Conservation (phyloP, 1,140 invertebrate species). For the Drosophila nigromelanica region DNA sequence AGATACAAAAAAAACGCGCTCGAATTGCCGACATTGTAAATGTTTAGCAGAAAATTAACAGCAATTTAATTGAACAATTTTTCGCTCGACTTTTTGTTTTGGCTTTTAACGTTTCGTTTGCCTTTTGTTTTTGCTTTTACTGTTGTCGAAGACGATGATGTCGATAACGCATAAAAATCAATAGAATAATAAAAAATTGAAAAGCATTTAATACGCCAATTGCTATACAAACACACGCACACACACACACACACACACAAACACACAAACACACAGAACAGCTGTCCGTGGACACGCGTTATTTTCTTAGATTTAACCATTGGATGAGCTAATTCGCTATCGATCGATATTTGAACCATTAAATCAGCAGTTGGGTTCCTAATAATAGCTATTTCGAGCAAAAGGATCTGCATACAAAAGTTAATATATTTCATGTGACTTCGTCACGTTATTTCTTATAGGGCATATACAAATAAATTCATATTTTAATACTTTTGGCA, state of each 20-base stretch:
- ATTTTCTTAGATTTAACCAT: constrained; percentile 10
- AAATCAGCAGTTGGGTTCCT: neutral
- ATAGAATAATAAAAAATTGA: constrained; percentile 76
- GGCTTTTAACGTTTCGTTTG: constrained; percentile 19
- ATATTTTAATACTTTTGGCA: neutral
- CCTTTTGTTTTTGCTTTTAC: constrained; percentile 23
- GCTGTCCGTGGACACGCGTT: constrained; percentile 17
- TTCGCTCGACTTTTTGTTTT: constrained; percentile 24
- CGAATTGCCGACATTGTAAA: constrained; percentile 64
- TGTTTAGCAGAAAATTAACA: constrained; percentile 77
- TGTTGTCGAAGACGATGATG: constrained; percentile 20
- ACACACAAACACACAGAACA: constrained; percentile 2
- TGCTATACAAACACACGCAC: constrained; percentile 10
- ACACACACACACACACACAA: neutral
- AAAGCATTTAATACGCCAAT: constrained; percentile 65
- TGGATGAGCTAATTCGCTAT: constrained; percentile 31
- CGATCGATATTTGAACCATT: constrained; percentile 46
- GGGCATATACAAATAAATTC: constrained; percentile 1
- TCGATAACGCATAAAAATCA: constrained; percentile 62
- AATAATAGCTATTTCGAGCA: neutral
- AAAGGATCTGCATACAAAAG: neutral
- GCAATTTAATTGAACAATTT: constrained; percentile 70
- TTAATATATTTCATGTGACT: constrained; percentile 18
- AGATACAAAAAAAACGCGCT: constrained; percentile 21
- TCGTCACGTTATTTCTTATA: neutral